Evolutionary conservation across 2,113 vertebrate species (phyloP), one percentile per base, ranked within the genome.

Genomic region (Anas platyrhynchos): DNA sequence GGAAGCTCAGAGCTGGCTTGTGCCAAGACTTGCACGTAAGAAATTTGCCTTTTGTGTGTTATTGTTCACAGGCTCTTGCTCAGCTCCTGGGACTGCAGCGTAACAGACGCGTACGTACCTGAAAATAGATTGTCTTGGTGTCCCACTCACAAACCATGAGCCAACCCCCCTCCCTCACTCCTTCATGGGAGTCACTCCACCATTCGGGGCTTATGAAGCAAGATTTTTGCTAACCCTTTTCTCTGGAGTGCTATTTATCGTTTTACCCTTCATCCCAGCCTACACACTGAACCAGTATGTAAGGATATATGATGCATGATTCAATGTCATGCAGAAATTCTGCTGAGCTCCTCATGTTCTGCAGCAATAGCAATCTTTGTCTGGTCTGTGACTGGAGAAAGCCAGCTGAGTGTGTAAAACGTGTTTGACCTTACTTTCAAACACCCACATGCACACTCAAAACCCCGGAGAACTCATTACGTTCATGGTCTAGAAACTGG

Each of bases 41-140:
- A 91, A 43, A 62, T 36, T 69, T 93, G 50, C 65, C 50, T 43
- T 48, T 58, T 71, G 54, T 88, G 31, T 83, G 31, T 65, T 78
- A 83, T 27, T 93, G 86, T 85, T 93, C 90, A 56, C 26, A 66
- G 58, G 62, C 31, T 89, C 77, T 95, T 34, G 56, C 84, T 95
- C 48, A 96, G 81, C 66, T 36, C 68, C 8, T 5, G 0, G 62
- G 22, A 65, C 59, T 63, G 74, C 55, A 88, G 71, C 0, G 6
- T 38, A 89, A 87, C 81, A 14, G 21, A 16, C 2, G 0, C 3
- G 18, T 38, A 34, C 44, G 20, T 32, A 11, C 88, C 87, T 78
- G 91, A 66, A 94, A 93, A 93, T 86, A 84, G 86, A 79, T 76
- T 62, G 81, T 72, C 81, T 89, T 67, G 25, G 83, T 92, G 80